These are phyloP conservation scores for Sarcophaga carnaria DNA, from an alignment of 2,888 invertebrate genomes.

Conservation along the genomic window DNA sequence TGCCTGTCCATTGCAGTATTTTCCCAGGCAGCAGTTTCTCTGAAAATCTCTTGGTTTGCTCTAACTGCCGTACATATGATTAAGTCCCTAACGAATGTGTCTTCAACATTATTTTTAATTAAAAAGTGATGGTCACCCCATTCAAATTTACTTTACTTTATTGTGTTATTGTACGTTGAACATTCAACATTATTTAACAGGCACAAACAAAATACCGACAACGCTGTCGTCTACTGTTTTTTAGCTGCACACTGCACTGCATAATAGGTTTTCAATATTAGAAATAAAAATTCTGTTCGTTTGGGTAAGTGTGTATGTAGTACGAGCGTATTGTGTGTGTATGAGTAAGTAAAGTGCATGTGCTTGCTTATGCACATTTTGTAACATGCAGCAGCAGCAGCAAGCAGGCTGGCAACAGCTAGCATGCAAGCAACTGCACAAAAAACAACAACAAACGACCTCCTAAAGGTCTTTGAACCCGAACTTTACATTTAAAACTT, in stretches of 20 bases:
- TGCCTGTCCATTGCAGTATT: too few relatives aligned
- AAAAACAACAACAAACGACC: conserved; percentile 77
- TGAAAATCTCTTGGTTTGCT: too few relatives aligned
- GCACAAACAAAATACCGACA: conserved; percentile 32
- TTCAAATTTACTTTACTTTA: conserved; percentile 33
- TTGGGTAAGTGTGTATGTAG: not conserved
- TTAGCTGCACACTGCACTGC: not conserved
- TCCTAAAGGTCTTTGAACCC: conserved; percentile 82
- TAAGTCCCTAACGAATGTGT: too few relatives aligned
- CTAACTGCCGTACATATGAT: too few relatives aligned
- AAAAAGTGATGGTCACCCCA: not conserved
- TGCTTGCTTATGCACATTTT: conserved; percentile 12
- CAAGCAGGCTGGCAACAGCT: conserved; percentile 28
- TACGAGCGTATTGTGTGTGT: too few relatives aligned
- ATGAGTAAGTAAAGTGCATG: not conserved
- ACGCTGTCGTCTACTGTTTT: not conserved
- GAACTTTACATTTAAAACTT: conserved; percentile 69
- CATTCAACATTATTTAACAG: conserved; percentile 39
- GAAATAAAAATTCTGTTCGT: not conserved
- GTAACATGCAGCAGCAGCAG: conserved; percentile 31
- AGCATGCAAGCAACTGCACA: not conserved
- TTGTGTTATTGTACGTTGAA: conserved; percentile 60
- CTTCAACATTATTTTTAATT: not conserved
- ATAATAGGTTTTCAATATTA: not conserved
- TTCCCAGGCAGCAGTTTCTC: too few relatives aligned